phyloP scores from a whole-genome alignment of 1,140 invertebrate species.

The Microplitis mediator region DNA sequence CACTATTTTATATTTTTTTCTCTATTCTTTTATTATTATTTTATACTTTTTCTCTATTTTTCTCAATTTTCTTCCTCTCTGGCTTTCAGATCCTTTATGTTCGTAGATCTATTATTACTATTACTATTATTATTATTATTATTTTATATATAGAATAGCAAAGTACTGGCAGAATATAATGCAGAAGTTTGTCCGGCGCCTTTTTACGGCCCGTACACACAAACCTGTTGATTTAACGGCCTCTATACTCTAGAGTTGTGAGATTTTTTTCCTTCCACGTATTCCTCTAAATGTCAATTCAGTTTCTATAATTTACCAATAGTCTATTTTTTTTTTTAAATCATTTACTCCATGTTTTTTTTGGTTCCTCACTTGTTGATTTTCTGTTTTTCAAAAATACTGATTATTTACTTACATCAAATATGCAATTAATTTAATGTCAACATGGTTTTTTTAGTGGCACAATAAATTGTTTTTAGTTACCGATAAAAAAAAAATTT shows the following conservation, averaged over 20 bases:
- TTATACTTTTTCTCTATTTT: background rate
- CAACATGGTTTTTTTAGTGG: too few species aligned
- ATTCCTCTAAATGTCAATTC: background rate
- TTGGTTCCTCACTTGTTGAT: too few species aligned
- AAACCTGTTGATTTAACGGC: conserved; percentile 36
- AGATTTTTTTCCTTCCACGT: background rate
- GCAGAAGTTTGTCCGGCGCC: conserved; percentile 14
- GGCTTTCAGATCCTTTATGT: background rate
- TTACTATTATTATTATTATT: background rate
- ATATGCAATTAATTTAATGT: too few species aligned
- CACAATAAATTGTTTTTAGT: too few species aligned
- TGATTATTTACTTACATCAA: too few species aligned
- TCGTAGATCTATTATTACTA: background rate
- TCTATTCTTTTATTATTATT: too few species aligned
- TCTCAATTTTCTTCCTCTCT: background rate
- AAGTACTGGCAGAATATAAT: too few species aligned
- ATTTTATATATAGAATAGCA: background rate
- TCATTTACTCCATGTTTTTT: too few species aligned
- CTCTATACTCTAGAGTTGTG: background rate
- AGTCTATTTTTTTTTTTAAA: background rate
- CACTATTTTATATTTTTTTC: too few species aligned
- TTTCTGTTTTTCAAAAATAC: too few species aligned
- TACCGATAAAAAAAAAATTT: too few species aligned
- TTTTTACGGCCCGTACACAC: conserved; percentile 27
- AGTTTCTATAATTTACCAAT: background rate